Base-by-base conservation (phyloP, 2,113 vertebrate genomes). In the Todiramphus chloris region DNA sequence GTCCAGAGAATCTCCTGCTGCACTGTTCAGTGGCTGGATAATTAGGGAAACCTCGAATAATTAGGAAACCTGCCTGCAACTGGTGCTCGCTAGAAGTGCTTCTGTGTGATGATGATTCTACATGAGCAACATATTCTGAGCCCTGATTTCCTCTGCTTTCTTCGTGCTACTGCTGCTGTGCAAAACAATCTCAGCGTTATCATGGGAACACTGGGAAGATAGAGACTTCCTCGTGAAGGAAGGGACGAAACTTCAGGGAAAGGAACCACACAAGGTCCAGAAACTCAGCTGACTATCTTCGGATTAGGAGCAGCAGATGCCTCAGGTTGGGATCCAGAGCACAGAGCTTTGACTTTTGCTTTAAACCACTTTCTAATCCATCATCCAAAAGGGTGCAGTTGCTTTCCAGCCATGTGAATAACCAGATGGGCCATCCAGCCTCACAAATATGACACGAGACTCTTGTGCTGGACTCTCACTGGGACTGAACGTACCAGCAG, bases 51-150 rank as follows among this genome's bases (percentile, higher is more conserved):
- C 58, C 70, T 41, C 51, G 59, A 91, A 74, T n/a, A 68, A 93
- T 50, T 70, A 74, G 58, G 11, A 59, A 83, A 25, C 53, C 58
- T 70, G 67, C 41, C 67, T 77, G 59, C 60, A 30, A 70, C 79
- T 59, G 13, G 23, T 18, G 69, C 25, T 74, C 76, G 21, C 89
- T 84, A 72, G 74, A 95, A 79, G 55, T 79, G 87, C 53, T 93
- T 67, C 76, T 30, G 68, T 68, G 72, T 24, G 53, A 46, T 83
- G 63, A 94, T 80, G 82, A 91, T 87, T 92, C 80, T 0, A 88
- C 92, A 93, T 77, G 43, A 94, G 83, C 91, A 94, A 88, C 46
- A 50, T 87, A 90, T 93, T 95, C 66, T 17, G 75, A 43, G 68
- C 67, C 75, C 72, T 83, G 67, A 93, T 83, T 85, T 63, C 82